Evolutionary conservation across 2,113 vertebrate species (phyloP).

Genomic region (Tychaedon coryphoeus): DNA sequence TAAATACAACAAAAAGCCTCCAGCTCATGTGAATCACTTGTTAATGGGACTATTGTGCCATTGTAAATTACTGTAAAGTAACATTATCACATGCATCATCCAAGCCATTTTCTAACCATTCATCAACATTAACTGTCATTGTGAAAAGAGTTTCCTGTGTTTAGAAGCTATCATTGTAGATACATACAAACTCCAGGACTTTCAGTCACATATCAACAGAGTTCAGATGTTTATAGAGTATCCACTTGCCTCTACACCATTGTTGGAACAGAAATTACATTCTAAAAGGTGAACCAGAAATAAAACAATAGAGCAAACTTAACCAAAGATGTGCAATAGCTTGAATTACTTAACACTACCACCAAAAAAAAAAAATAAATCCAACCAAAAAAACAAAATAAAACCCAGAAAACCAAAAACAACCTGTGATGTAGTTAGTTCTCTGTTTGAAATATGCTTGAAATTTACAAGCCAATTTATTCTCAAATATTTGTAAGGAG

Average conservation of each 20-base stretch:
- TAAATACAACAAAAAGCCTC: slow-evolving; percentile 44
- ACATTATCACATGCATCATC: slow-evolving; percentile 31
- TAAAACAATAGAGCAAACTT: not conserved
- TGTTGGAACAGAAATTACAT: not conserved
- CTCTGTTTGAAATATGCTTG: not conserved
- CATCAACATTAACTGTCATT: slow-evolving; percentile 46
- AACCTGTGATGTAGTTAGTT: not conserved
- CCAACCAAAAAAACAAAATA: not conserved
- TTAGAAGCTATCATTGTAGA: not conserved
- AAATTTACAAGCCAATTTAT: not conserved
- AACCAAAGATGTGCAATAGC: not conserved
- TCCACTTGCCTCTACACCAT: not conserved
- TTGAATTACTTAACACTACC: not conserved
- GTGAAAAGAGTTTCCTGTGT: slow-evolving; percentile 20
- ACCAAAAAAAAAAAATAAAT: not conserved
- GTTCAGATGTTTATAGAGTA: not conserved
- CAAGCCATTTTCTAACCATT: slow-evolving; percentile 39
- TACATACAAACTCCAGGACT: not conserved
- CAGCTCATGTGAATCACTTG: slow-evolving; percentile 37
- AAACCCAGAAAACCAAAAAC: not conserved
- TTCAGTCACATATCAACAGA: not conserved
- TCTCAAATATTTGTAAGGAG: not conserved
- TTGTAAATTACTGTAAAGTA: slow-evolving; percentile 25
- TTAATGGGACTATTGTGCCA: slow-evolving; percentile 37
- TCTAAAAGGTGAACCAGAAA: not conserved